Conservation (phyloP, 2,113 vertebrate species). For the zebrafish (Danio rerio) region DNA sequence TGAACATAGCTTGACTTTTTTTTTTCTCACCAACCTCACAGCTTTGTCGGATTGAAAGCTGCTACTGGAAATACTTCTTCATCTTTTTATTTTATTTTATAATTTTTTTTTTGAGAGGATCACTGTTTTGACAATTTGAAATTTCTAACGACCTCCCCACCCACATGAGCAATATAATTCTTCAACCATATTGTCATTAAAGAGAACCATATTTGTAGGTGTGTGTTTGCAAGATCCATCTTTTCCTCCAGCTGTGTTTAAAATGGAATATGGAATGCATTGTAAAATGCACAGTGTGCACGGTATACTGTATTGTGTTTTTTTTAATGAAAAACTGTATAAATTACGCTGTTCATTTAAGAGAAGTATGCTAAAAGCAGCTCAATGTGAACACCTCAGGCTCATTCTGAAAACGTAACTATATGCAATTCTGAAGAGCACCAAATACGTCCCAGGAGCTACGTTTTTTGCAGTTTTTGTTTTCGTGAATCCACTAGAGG, state of each 20-base stretch:
- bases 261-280: neutral
- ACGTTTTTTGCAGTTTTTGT: too few relatives aligned
- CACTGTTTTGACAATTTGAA: neutral
- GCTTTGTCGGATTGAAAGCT: neutral
- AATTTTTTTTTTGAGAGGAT: neutral
- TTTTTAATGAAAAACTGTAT: neutral
- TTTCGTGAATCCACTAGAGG: too few relatives aligned
- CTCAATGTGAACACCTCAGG: too few relatives aligned
- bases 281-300: neutral
- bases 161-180: neutral
- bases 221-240: neutral
- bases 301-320: neutral
- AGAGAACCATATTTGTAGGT: neutral
- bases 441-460: too few relatives aligned
- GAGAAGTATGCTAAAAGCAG: neutral
- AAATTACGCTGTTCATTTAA: neutral
- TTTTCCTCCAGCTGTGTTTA: neutral
- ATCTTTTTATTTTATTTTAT: too few relatives aligned
- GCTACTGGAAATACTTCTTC: neutral
- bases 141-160: neutral
- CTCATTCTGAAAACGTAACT: too few relatives aligned
- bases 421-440: too few relatives aligned
- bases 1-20: neutral
- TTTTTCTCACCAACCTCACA: neutral
- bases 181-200: slow-evolving; percentile 5